These are phyloP conservation scores for Stichodactyla helianthus DNA, from an alignment of 64 coral and sea anemone genomes.

Conservation along the genomic window DNA sequence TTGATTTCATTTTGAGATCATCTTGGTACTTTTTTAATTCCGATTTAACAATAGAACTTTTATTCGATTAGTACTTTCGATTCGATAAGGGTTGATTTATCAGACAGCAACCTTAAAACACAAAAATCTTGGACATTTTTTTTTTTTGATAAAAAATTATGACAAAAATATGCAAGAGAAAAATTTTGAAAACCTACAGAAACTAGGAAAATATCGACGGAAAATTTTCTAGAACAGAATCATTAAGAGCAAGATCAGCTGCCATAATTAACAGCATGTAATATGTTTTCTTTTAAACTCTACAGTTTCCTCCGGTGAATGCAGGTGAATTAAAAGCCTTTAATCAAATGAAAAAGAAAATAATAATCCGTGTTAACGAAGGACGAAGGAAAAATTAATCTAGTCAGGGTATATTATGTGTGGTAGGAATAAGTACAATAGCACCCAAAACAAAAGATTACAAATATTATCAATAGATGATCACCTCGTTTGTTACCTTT, in stretches of 20 bases:
- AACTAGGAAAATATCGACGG: not conserved
- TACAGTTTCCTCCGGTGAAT: not conserved
- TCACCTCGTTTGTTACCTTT: not conserved
- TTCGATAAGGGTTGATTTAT: not conserved
- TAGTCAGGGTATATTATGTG: not conserved
- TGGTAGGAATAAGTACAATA: not conserved
- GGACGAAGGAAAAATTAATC: not conserved
- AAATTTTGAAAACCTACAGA: not conserved
- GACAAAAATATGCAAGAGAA: not conserved
- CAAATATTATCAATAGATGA: slow-evolving; percentile 7
- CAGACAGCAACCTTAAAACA: not conserved
- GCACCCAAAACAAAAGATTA: not conserved
- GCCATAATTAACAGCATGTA: not conserved
- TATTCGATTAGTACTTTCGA: not conserved
- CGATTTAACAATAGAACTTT: not conserved
- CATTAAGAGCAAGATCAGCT: not conserved
- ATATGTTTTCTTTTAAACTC: slow-evolving; percentile 1
- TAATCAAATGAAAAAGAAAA: slow-evolving; percentile 9
- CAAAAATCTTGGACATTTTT: not conserved
- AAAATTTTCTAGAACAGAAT: not conserved
- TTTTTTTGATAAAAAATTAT: no score
- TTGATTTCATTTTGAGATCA: not conserved
- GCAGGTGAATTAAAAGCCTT: slow-evolving; percentile 17
- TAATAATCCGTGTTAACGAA: slow-evolving; percentile 18
- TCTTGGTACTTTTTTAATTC: not conserved